Evolutionary conservation across 2,797 vertebrate species (phyloP).

Genomic region (Monodelphis domestica): DNA sequence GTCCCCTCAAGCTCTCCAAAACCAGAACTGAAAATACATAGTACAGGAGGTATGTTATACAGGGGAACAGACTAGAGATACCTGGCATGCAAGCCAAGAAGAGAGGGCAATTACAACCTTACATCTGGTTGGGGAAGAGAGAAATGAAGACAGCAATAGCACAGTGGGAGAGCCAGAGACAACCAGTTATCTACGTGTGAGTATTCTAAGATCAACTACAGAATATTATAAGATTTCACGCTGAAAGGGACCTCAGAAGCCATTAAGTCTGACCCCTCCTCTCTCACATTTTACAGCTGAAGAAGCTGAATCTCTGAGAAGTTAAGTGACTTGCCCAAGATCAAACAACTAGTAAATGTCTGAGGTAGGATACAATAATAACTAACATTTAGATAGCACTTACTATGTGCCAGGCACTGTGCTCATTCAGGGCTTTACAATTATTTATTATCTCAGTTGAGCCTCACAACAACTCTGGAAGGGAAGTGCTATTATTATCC

Average conservation of each 20-base stretch:
- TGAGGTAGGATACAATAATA: background rate
- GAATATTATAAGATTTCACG: background rate
- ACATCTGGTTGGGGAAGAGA: background rate
- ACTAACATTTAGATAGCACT: background rate
- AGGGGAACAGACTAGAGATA: background rate
- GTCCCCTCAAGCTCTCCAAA: background rate
- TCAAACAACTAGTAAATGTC: background rate
- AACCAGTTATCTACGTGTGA: background rate
- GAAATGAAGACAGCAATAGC: background rate
- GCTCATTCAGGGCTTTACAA: background rate
- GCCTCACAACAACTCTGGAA: background rate
- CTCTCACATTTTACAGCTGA: background rate
- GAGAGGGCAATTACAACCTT: background rate
- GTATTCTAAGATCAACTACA: background rate
- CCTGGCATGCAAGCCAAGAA: background rate
- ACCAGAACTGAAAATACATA: background rate
- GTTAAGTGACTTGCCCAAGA: background rate
- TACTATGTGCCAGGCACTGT: background rate
- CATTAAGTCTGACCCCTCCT: background rate
- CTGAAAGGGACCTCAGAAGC: background rate
- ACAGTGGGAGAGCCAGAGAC: background rate
- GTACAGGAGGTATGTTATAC: background rate
- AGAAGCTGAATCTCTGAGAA: background rate
- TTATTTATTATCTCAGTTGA: background rate
- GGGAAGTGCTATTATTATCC: background rate